These are phyloP conservation scores for Cynodonichthys magdalenae DNA, from an alignment of 2,797 vertebrate genomes.

Conservation along the genomic window DNA sequence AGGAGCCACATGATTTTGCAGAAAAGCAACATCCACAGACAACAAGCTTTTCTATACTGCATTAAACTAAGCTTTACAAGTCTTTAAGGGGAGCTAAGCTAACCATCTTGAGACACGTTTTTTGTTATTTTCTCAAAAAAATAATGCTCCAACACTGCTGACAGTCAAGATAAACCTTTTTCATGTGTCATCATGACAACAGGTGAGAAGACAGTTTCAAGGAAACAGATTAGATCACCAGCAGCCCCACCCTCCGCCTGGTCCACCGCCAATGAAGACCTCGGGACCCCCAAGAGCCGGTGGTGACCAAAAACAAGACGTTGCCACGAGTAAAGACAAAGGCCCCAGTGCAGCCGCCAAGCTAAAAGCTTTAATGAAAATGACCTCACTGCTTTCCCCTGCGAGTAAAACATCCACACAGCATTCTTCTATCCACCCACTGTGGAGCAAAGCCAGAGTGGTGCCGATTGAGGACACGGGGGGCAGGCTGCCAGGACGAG, in stretches of 20 bases:
- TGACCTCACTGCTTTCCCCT: slow-evolving; percentile 69
- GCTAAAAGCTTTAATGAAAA: slow-evolving; percentile 77
- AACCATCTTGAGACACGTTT: not conserved
- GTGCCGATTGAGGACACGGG: slow-evolving; percentile 75
- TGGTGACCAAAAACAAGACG: slow-evolving; percentile 28
- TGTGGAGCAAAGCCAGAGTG: slow-evolving; percentile 90
- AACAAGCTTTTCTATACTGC: too few relatives aligned
- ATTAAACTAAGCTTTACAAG: too few relatives aligned
- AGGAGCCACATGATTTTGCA: too few relatives aligned
- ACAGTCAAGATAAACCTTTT: not conserved
- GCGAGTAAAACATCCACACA: slow-evolving; percentile 51
- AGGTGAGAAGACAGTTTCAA: slow-evolving; percentile 76
- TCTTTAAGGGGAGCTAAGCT: too few relatives aligned
- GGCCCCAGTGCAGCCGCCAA: slow-evolving; percentile 61
- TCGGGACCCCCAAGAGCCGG: slow-evolving; percentile 44
- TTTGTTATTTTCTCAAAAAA: too few relatives aligned
- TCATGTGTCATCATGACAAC: slow-evolving; percentile 71
- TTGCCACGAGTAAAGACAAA: slow-evolving; percentile 22
- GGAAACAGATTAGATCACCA: slow-evolving; percentile 64
- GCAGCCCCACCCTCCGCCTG: slow-evolving; percentile 44
- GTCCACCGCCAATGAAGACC: slow-evolving; percentile 52
- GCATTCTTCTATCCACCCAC: slow-evolving; percentile 66
- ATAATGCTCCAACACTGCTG: not conserved
- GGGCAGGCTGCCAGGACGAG: slow-evolving; percentile 11
- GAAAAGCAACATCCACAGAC: too few relatives aligned